A percentile compares a stretch with the other conserved stretches of the same genome.
Conservation (phyloP, 2,888 invertebrate species). For the Ornithoptera alexandrae region DNA sequence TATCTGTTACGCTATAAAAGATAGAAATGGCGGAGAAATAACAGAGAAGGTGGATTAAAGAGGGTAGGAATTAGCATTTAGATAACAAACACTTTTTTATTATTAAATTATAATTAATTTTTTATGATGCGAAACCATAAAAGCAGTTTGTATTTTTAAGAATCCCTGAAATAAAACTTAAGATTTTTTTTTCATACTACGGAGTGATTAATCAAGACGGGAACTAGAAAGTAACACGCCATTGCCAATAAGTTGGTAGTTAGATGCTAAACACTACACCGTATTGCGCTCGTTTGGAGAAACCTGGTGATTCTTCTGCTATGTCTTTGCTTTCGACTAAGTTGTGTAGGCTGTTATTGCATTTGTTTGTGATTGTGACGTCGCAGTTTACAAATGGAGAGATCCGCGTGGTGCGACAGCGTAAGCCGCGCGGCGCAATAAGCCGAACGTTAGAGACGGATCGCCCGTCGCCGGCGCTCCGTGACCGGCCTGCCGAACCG, state of each 20-base stretch:
- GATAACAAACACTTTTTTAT: slow-evolving; percentile 18
- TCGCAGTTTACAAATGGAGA: slow-evolving; percentile 11
- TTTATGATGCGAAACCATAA: too few relatives aligned
- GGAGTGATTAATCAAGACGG: too few relatives aligned
- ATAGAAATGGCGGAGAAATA: slow-evolving; percentile 20
- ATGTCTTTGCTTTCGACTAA: too few relatives aligned
- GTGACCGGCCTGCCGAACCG: slow-evolving; percentile 20
- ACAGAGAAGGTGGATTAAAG: slow-evolving; percentile 13
- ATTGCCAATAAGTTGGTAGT: too few relatives aligned
- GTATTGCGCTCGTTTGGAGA: too few relatives aligned
- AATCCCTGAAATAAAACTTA: too few relatives aligned
- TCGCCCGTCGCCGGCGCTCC: neutral
- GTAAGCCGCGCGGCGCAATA: slow-evolving; percentile 18
- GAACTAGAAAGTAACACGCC: too few relatives aligned
- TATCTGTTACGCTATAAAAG: slow-evolving; percentile 18
- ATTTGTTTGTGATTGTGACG: neutral
- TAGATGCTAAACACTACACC: too few relatives aligned
- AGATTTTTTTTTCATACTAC: too few relatives aligned
- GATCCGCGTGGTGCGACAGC: slow-evolving; percentile 5
- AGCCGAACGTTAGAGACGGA: slow-evolving; percentile 15
- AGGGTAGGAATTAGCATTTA: slow-evolving; percentile 21
- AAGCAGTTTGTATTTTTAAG: too few relatives aligned
- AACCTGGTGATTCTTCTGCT: too few relatives aligned
- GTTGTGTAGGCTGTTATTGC: too few relatives aligned
- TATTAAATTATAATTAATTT: slow-evolving; percentile 5